Conservation (phyloP, 2,113 vertebrate genomes). For the Orientallactaga bullata region DNA sequence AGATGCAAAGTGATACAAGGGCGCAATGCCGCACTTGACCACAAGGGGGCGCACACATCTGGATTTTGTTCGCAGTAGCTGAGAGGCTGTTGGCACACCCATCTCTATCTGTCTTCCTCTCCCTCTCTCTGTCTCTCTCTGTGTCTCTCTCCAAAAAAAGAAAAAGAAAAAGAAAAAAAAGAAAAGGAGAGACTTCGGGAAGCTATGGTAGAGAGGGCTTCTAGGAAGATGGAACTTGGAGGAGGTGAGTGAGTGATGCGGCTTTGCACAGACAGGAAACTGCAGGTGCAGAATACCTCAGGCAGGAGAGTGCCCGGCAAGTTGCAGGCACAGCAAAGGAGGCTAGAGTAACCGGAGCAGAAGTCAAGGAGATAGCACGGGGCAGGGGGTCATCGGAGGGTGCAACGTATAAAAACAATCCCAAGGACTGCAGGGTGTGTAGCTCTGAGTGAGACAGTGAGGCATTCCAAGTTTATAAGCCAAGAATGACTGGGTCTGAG, state of each 20-base stretch:
- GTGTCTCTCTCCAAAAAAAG: too few species aligned
- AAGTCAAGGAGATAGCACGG: neutral
- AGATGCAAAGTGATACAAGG: too few species aligned
- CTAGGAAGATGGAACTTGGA: neutral
- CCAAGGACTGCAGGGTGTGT: neutral
- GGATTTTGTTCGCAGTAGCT: too few species aligned
- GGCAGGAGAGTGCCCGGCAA: neutral
- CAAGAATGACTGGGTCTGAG: neutral
- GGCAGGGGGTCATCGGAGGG: neutral
- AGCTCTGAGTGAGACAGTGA: neutral
- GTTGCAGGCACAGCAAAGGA: neutral
- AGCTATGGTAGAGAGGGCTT: neutral
- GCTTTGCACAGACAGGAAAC: neutral
- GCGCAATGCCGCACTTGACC: too few species aligned
- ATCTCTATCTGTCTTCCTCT: too few species aligned
- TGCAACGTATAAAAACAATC: too few species aligned
- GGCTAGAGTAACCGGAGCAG: neutral
- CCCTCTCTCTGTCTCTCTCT: too few species aligned
- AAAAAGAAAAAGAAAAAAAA: too few species aligned
- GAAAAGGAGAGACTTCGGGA: neutral
- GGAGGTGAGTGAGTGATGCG: neutral
- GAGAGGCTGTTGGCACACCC: too few species aligned
- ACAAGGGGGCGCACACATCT: too few species aligned
- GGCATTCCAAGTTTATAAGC: neutral
- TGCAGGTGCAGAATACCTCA: neutral